Percentiles rank a stretch among this genome's conserved stretches.
phyloP scores from a whole-genome alignment of 1,140 invertebrate species.

The Archivesica marissinica region DNA sequence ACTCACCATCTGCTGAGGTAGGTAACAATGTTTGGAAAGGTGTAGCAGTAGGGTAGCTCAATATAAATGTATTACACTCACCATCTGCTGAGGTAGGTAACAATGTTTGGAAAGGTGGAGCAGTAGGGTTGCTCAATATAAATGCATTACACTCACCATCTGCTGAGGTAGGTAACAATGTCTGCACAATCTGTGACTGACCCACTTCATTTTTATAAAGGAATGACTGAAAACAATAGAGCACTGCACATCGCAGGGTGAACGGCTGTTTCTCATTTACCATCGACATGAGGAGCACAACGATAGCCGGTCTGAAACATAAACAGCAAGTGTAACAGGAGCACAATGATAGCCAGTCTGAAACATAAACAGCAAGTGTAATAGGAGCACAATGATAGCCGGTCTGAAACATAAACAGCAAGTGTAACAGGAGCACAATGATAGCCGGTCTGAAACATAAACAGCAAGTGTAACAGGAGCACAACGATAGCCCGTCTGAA shows the following conservation, averaged over 20 bases:
- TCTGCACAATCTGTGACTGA: conserved; percentile 92
- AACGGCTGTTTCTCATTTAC: conserved; percentile 99
- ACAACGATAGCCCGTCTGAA: too few species aligned
- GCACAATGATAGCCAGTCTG: too few species aligned
- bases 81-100: too few species aligned
- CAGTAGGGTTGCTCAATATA: too few species aligned
- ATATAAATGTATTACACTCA: too few species aligned
- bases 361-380: too few species aligned
- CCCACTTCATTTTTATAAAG: conserved; percentile 93
- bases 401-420: conserved; percentile 99
- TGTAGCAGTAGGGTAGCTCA: too few species aligned
- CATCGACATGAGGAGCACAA: conserved; percentile 99
- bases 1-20: too few species aligned
- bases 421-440: conserved; percentile 97
- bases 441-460: conserved; percentile 90
- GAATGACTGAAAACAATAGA: conserved; percentile 99
- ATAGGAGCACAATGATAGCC: too few species aligned
- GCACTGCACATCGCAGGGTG: conserved; percentile 94
- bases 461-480: too few species aligned
- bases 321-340: conserved; percentile 25
- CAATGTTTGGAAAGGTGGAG: too few species aligned
- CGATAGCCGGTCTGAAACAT: conserved; percentile 91
- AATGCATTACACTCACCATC: conserved; percentile 87
- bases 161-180: conserved; percentile 92
- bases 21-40: too few species aligned